Evolutionary conservation across 2,113 vertebrate species (phyloP), one percentile per base, ranked within the genome.

Genomic region (Pardalotus punctatus): DNA sequence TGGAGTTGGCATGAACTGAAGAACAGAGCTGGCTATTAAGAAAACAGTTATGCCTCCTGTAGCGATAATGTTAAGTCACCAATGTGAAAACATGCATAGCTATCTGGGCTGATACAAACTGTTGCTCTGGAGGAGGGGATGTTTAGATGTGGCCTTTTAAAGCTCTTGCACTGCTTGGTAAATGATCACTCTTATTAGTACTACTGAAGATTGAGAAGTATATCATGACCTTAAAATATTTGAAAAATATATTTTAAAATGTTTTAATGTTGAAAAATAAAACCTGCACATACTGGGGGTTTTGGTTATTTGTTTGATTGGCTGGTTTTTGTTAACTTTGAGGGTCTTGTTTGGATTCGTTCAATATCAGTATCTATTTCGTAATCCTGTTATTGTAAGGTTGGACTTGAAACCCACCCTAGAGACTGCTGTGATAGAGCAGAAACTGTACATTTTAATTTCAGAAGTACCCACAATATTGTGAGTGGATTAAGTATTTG

Each of bases 1-100:
- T 94, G 79, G 27, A 78, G 40, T 72, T 84, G 93, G 91, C 94
- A 96, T 58, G 74, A 89, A 36, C 45, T 88, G 74, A 91, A 91
- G 92, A 98, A 93, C 82, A 94, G 51, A 89, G 71, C 85, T 90
- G 94, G 51, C 88, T 83, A 28, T 77, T 82, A 67, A 38, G 80
- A 90, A 95, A 96, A 60, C 50, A 47, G 43, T 89, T 66, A 50
- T 53, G 70, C 43, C 94, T 92, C 86, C 88, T 90, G 69, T 57
- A 72, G 88, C 1, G 33, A 50, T 87, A 67, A 81, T 61, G 61
- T 95, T 83, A 93, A 91, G 80, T 83, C 58, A 91, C 70, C 74
- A 60, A 77, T 92, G 40, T 96, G 85, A 96, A 96, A 97, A 94
- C 74, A 61, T 51, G 15, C 57, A 43, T n/a, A 74, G 25, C 56